A percentile compares a stretch with the other conserved stretches of the same genome.
Conservation (phyloP, 2,888 invertebrate genomes). For the Epinotia nisella region DNA sequence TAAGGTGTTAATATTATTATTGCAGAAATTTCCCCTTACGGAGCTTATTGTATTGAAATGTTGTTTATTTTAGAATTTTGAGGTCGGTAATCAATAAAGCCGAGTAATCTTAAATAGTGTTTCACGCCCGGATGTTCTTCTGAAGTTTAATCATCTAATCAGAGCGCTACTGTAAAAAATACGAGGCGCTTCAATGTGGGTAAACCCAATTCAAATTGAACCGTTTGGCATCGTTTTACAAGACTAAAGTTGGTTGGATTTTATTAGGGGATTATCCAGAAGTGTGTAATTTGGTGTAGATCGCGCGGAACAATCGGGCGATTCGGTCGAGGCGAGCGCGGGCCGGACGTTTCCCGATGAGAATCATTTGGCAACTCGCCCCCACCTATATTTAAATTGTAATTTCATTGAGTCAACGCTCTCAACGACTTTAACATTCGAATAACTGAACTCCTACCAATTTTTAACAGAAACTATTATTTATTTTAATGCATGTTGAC, state of each 20-base stretch:
- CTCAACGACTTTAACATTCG: slow-evolving; percentile 71
- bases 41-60: background rate
- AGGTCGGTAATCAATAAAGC: background rate
- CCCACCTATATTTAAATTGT: slow-evolving; percentile 83
- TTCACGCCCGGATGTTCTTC: background rate
- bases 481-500: slow-evolving; percentile 34
- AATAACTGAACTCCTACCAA: slow-evolving; percentile 71
- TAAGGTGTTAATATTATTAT: background rate
- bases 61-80: background rate
- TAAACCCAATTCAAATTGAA: slow-evolving; percentile 25
- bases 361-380: slow-evolving; percentile 79
- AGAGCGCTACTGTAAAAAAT: slow-evolving; percentile 17
- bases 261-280: slow-evolving; percentile 41
- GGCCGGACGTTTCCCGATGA: slow-evolving; percentile 73
- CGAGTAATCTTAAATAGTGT: background rate
- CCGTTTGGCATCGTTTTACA: slow-evolving; percentile 24
- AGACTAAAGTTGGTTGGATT: slow-evolving; percentile 15
- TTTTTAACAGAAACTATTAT: slow-evolving; percentile 4
- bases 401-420: slow-evolving; percentile 83
- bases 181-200: slow-evolving; percentile 5
- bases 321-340: slow-evolving; percentile 62
- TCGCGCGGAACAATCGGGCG: slow-evolving; percentile 63
- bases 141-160: slow-evolving; percentile 27
- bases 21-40: slow-evolving; percentile 16
- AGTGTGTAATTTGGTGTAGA: slow-evolving; percentile 43